Evolutionary conservation across 2,888 invertebrate species (phyloP).

Genomic region (Drosophila nigricruria): DNA sequence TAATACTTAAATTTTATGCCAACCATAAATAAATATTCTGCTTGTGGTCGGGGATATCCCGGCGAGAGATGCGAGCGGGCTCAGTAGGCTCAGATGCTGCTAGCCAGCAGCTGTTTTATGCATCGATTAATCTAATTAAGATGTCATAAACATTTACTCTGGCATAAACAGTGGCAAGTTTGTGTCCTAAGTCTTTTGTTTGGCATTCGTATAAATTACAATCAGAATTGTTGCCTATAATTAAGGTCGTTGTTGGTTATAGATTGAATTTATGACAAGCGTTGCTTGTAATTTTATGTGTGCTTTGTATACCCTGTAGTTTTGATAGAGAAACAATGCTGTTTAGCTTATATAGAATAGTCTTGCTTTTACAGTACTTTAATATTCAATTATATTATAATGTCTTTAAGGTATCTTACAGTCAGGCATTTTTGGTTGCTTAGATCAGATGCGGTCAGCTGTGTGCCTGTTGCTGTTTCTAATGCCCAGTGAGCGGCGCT

Average conservation of each 20-base stretch:
- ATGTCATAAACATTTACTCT: constrained; percentile 63
- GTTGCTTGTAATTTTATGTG: constrained; percentile 2
- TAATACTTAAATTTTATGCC: constrained; percentile 77
- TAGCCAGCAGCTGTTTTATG: constrained; percentile 54
- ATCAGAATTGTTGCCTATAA: not conserved
- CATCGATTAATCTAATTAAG: constrained; percentile 77
- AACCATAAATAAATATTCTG: constrained; percentile 73
- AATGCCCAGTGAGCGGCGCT: constrained; percentile 28
- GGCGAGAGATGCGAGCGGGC: not conserved
- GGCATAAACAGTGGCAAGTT: constrained; percentile 47
- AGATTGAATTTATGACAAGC: constrained; percentile 16
- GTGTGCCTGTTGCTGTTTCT: constrained; percentile 17
- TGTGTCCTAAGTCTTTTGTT: constrained; percentile 52
- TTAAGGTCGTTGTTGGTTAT: constrained; percentile 31
- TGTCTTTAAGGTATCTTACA: not conserved
- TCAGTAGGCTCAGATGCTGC: not conserved
- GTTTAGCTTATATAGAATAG: not conserved
- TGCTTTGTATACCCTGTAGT: constrained; percentile 4
- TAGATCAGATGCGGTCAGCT: constrained; percentile 18
- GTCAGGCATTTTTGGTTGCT: not conserved
- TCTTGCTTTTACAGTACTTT: not conserved
- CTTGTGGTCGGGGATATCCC: constrained; percentile 4
- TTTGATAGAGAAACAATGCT: not conserved
- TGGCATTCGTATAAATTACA: constrained; percentile 9
- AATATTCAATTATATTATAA: not conserved